Conservation (phyloP, 2,797 vertebrate species). For the Varecia variegata region DNA sequence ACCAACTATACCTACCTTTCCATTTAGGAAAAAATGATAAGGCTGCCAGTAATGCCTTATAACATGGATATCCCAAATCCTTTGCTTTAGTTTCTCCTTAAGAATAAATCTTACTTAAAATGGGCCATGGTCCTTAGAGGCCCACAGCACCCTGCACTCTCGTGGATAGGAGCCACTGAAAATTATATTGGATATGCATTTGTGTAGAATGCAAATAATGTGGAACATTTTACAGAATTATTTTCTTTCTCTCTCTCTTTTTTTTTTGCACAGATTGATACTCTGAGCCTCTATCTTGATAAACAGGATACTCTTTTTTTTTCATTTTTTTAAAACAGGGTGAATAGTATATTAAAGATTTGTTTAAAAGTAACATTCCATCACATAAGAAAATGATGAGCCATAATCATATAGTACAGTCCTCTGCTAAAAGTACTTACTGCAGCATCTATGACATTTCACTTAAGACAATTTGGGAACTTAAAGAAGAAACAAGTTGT, state of each 20-base stretch:
- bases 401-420: not conserved
- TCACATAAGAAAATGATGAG: not conserved
- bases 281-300: not conserved
- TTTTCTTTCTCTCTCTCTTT: not conserved
- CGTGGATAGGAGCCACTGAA: not conserved
- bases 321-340: not conserved
- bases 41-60: not conserved
- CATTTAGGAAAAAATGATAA: not conserved
- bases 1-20: not conserved
- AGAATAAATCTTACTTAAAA: not conserved
- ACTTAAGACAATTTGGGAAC: not conserved
- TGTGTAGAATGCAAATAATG: not conserved
- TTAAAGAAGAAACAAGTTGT: not conserved
- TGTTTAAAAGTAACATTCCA: not conserved
- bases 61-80: not conserved
- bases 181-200: not conserved
- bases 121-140: not conserved
- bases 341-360: not conserved
- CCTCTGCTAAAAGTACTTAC: not conserved
- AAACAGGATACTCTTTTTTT: not conserved
- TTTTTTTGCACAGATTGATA: not conserved
- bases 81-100: not conserved
- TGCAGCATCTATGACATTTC: not conserved
- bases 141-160: not conserved
- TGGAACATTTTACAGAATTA: not conserved